Base-by-base conservation (phyloP, 64 coral and sea anemone genomes). In the Anthopleura sola region DNA sequence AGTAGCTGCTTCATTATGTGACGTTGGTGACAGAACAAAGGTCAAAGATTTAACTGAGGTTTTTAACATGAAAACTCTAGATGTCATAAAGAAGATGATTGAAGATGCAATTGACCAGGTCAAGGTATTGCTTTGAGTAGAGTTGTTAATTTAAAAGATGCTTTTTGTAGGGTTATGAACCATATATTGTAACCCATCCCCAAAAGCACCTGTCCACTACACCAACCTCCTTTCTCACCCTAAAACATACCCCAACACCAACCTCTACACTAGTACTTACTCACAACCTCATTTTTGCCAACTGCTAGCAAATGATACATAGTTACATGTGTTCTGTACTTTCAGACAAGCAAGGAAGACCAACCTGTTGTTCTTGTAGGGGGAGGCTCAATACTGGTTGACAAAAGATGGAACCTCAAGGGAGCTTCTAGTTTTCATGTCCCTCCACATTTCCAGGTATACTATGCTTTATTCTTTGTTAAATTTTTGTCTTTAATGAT, bases 341-440 rank as follows among this genome's bases (percentile, higher is more conserved):
- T 44, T 33, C 83, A 93, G 95, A 33, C 93, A 36, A 91, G 88
- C 78, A 83, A 78, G 11, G 87, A 94, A 77, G 79, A 88, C 40
- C 92, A 99, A 24, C 84, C 92, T 16, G 97, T 99, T 24, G 92
- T 99, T 75, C 89, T 99, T 75, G 97, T 99, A 26, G 97, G 97
- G 55, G 93, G 97, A 87, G 97, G 97, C 20, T 89, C 92, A 19
- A 55, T 99, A 81, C 84, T 92, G 37, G 82, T 99, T 80, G 92
- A 99, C 90, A 78, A 75, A n/a, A 90, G 34, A 21, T 64, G 92
- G 75, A 49, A 39, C 14, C 55, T 99, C 7, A 88, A 95, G 83
- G 97, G 97, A 76, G 86, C 97, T 46, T 99, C 97, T 28, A 53
- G 29, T 71, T 79, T 98, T 47, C 49, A 84, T n/a, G 89, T 88